Evolutionary conservation across 1,140 invertebrate species (phyloP).

Genomic region (Periplaneta americana): DNA sequence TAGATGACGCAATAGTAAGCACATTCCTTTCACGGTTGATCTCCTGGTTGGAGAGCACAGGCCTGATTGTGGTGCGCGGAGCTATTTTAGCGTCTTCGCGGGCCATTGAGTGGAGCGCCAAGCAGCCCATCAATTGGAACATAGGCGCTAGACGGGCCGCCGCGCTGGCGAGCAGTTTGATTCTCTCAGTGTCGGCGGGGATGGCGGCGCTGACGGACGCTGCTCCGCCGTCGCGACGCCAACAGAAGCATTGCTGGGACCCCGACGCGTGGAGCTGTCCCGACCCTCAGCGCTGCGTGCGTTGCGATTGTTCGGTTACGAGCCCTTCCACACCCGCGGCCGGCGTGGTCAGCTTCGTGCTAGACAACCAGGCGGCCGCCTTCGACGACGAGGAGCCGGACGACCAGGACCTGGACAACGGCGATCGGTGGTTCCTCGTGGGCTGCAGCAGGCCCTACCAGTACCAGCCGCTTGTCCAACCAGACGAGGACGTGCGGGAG

Average conservation of each 20-base stretch:
- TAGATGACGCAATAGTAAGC: too few relatives aligned
- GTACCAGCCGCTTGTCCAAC: not conserved
- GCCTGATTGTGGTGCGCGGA: too few relatives aligned
- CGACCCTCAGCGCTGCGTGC: not conserved
- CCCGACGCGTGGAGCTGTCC: not conserved
- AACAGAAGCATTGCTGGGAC: not conserved
- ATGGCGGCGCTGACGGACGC: not conserved
- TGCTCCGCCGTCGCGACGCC: not conserved
- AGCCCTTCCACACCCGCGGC: not conserved
- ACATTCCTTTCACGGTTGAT: too few relatives aligned
- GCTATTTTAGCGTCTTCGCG: too few relatives aligned
- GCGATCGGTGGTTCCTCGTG: not conserved
- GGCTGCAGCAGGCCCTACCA: not conserved
- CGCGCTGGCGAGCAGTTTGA: not conserved
- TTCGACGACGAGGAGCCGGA: not conserved
- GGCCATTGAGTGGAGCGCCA: too few relatives aligned
- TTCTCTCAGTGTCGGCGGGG: not conserved
- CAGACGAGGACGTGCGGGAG: not conserved
- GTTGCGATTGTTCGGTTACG: not conserved
- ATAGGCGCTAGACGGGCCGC: not conserved
- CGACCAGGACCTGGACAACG: not conserved
- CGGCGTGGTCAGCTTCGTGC: not conserved
- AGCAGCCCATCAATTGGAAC: not conserved
- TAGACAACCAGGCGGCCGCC: not conserved
- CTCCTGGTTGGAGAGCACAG: too few relatives aligned